Base-by-base conservation (phyloP, 64 coral and sea anemone species). In the Porites lutea region DNA sequence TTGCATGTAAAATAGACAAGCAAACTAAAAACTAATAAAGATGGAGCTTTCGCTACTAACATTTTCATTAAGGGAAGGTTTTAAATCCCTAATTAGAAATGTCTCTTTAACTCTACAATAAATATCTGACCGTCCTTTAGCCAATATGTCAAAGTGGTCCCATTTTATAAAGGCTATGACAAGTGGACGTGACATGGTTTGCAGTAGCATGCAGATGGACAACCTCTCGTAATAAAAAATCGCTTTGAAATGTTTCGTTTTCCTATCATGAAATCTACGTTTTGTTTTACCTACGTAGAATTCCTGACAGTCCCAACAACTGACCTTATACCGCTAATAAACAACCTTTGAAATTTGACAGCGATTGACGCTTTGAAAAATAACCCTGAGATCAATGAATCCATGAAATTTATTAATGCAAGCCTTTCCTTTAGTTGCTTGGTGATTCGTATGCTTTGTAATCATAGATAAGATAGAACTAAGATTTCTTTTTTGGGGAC, bases 71-170 rank as follows among this genome's bases (percentile, higher is more conserved):
- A 46, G 72, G 74, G 87, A 58, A 77, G 87, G 74, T 73, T 61
- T 89, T 44, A 89, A 65, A 49, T 89, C 87, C 65, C 48, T 53
- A 89, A 89, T 89, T 62, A 89, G 51, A 58, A 89, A 47, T n/a
- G 87, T 89, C 77, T 89, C 87, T 76, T 89, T 89, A 65, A 79
- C 66, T 60, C 77, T 89, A 89, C 72, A 89, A 75, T 89, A 72
- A 75, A 75, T 14, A 73, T 89, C 87, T 77, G 87, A 89, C 74
- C 87, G 87, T 77, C 71, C 86, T 71, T 67, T 74, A 7, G 87
- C 87, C 10, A 89, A 58, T 75, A 89, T 75, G 19, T 89, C 59
- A 22, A 74, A 88, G 50, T 72, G 70, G 59, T 88, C 69, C 86
- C 86, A 88, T 22, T 88, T 88, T 48, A n/a, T n/a, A n/a, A n/a